Conservation (phyloP, 1,140 invertebrate species). For the Lineus longissimus region DNA sequence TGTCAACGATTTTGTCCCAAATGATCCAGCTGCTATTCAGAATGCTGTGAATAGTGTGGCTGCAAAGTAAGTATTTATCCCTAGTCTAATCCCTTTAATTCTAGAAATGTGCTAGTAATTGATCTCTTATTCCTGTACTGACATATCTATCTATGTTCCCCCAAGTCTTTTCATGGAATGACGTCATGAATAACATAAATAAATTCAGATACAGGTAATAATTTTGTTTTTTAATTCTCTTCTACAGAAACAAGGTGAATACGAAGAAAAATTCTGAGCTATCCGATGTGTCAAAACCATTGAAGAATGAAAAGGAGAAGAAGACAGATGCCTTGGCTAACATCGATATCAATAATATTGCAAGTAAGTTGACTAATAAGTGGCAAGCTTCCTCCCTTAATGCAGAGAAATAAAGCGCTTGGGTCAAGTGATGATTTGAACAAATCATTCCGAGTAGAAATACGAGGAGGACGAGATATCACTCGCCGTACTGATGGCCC, state of each 20-base stretch:
- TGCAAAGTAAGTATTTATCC: conserved; percentile 29
- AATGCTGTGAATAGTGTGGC: conserved; percentile 60
- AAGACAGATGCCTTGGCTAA: conserved; percentile 57
- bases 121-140: no score
- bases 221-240: not conserved
- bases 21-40: conserved; percentile 59
- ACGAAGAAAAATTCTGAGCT: conserved; percentile 35
- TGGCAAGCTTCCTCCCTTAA: no score
- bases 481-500: no score
- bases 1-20: conserved; percentile 61
- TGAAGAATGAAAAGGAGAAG: conserved; percentile 54
- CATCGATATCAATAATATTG: conserved; percentile 59
- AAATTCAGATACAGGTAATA: no score
- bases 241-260: conserved; percentile 23
- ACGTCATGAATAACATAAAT: no score
- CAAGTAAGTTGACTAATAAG: conserved; percentile 51
- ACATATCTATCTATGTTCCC: no score
- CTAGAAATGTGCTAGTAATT: no score
- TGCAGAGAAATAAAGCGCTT: no score
- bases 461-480: not conserved
- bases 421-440: no score
- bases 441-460: no score
- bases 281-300: conserved; percentile 53
- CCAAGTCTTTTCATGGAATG: no score
- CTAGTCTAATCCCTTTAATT: no score